Evolutionary conservation across 2,797 vertebrate genomes (phyloP).

Genomic region (Sebastolobus altivelis): DNA sequence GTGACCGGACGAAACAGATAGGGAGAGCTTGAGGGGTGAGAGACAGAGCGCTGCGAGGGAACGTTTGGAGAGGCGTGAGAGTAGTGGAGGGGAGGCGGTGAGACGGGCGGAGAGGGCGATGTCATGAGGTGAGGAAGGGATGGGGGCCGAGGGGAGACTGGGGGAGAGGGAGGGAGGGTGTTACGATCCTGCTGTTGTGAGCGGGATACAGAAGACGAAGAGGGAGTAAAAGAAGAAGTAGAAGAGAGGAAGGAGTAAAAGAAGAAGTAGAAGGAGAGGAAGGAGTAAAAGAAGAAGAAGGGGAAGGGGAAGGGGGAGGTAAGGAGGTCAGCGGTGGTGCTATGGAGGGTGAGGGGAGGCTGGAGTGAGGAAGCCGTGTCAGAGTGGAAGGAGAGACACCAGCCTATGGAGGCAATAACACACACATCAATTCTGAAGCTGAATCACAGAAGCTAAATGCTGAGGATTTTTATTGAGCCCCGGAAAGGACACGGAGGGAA

Average conservation of each 20-base stretch:
- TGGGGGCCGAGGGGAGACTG: slow-evolving; percentile 54
- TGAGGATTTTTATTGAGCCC: slow-evolving; percentile 2
- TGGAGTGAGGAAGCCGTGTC: slow-evolving; percentile 64
- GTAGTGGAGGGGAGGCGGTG: slow-evolving; percentile 28
- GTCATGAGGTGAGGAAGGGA: slow-evolving; percentile 68
- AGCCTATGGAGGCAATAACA: slow-evolving; percentile 71
- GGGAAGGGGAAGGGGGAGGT: slow-evolving; percentile 14
- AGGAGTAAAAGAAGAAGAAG: background rate
- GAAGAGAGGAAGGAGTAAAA: background rate
- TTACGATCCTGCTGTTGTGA: slow-evolving; percentile 34
- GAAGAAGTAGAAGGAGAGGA: background rate
- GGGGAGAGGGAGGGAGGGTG: slow-evolving; percentile 32
- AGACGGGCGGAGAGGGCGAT: slow-evolving; percentile 49
- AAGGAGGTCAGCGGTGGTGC: slow-evolving; percentile 26
- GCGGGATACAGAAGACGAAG: slow-evolving; percentile 8
- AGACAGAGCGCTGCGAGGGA: slow-evolving; percentile 24
- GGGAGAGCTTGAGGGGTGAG: slow-evolving; percentile 34
- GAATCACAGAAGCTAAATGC: background rate
- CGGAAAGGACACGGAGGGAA: slow-evolving; percentile 46
- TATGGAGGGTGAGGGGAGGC: slow-evolving; percentile 34
- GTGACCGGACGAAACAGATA: slow-evolving; percentile 18
- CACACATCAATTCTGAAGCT: slow-evolving; percentile 43
- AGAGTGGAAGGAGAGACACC: slow-evolving; percentile 54
- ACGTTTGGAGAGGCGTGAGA: slow-evolving; percentile 27
- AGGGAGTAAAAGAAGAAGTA: background rate